A percentile compares a stretch with the other conserved stretches of the same genome.
Conservation (phyloP, 2,888 invertebrate species). For the Icerya purchasi region DNA sequence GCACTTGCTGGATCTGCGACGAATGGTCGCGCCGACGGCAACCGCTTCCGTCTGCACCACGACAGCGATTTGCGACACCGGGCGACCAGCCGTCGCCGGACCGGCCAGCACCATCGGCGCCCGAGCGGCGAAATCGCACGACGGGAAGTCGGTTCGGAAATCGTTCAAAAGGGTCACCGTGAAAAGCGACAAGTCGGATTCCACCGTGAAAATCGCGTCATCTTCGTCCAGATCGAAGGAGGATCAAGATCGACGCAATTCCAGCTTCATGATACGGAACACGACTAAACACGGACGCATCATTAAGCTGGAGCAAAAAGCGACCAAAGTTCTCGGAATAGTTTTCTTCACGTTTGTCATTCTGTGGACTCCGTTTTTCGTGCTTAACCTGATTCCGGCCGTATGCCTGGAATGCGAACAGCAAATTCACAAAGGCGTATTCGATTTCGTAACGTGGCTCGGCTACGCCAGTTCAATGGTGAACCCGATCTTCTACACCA, state of each 20-base stretch:
- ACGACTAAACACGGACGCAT: slow-evolving; percentile 52
- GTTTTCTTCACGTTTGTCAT: slow-evolving; percentile 88
- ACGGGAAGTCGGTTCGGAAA: background rate
- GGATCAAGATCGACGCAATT: slow-evolving; percentile 32
- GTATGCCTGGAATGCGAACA: slow-evolving; percentile 61
- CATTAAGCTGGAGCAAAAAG: slow-evolving; percentile 78
- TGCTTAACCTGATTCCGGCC: slow-evolving; percentile 64
- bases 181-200: background rate
- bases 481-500: slow-evolving; percentile 87
- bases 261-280: slow-evolving; percentile 40
- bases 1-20: too few relatives aligned
- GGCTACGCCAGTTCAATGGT: slow-evolving; percentile 88
- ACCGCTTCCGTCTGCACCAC: too few relatives aligned
- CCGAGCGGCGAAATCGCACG: background rate
- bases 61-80: too few relatives aligned
- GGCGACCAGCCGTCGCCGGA: too few relatives aligned
- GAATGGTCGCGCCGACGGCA: background rate
- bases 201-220: background rate
- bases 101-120: background rate
- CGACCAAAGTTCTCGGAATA: slow-evolving; percentile 82
- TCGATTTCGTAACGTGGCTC: slow-evolving; percentile 75
- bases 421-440: slow-evolving; percentile 51
- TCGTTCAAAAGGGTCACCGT: background rate
- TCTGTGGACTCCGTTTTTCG: slow-evolving; percentile 89
- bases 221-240: background rate